These are phyloP conservation scores for Eumeta japonica DNA, from an alignment of 1,140 invertebrate genomes.

Conservation along the genomic window DNA sequence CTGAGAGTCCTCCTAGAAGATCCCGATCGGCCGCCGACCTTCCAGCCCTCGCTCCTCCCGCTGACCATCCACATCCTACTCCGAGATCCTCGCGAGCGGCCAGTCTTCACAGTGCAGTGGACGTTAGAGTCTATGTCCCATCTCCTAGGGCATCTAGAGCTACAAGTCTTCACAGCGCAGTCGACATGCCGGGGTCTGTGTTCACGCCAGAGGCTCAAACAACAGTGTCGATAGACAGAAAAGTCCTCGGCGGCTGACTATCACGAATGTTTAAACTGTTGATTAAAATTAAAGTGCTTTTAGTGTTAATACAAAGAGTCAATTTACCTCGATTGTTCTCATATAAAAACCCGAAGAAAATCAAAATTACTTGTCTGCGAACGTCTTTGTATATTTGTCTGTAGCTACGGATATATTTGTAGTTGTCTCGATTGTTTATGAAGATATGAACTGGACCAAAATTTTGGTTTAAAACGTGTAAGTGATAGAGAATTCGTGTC, in stretches of 20 bases:
- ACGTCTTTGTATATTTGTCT: too few relatives aligned
- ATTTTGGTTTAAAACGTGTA: too few relatives aligned
- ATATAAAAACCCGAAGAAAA: too few relatives aligned
- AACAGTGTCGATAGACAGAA: constrained; percentile 35
- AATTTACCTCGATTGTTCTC: too few relatives aligned
- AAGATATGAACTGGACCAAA: too few relatives aligned
- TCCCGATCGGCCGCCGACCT: constrained; percentile 81
- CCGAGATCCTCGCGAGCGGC: constrained; percentile 40
- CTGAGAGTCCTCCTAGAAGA: constrained; percentile 65
- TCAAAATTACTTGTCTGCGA: too few relatives aligned
- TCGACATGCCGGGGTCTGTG: constrained; percentile 39
- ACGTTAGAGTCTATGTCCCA: constrained; percentile 31
- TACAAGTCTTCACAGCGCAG: constrained; percentile 37
- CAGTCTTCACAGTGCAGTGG: constrained; percentile 43
- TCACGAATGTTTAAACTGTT: constrained; percentile 37
- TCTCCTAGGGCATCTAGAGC: constrained; percentile 40
- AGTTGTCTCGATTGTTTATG: too few relatives aligned
- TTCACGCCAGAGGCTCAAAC: constrained; percentile 37
- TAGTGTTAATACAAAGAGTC: too few relatives aligned
- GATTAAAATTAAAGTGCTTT: not conserved
- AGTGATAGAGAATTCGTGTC: too few relatives aligned
- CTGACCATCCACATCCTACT: constrained; percentile 31
- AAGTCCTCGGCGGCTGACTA: constrained; percentile 41
- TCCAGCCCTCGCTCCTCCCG: constrained; percentile 67
- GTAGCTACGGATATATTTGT: too few relatives aligned